Percentiles rank a stretch among this genome's conserved stretches.
Conservation (phyloP, 2,113 vertebrate genomes). For the Phrynocephalus versicolor region DNA sequence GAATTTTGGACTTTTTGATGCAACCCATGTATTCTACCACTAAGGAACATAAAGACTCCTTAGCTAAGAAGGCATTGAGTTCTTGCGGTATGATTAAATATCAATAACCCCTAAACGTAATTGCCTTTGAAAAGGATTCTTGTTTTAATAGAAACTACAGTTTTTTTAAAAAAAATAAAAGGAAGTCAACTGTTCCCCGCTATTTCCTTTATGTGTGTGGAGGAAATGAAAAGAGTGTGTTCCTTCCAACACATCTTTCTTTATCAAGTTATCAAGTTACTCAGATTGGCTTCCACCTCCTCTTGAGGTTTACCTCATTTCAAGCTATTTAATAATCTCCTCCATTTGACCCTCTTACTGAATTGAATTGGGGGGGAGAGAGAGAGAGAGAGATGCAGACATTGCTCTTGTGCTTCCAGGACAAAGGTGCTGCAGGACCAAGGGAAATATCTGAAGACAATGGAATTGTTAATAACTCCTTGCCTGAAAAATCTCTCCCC, state of each 20-base stretch:
- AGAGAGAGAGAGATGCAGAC: too few species aligned
- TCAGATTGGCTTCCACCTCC: neutral
- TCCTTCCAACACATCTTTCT: too few species aligned
- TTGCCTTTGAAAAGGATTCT: neutral
- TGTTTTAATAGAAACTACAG: neutral
- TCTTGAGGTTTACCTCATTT: neutral
- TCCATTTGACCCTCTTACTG: neutral
- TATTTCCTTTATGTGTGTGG: conserved; percentile 1
- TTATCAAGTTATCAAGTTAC: conserved; percentile 1
- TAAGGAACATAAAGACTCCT: neutral
- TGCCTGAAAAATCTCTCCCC: too few species aligned
- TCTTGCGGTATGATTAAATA: neutral
- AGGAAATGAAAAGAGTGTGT: neutral
- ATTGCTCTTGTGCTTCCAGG: too few species aligned
- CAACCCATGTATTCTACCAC: neutral
- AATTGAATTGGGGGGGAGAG: too few species aligned
- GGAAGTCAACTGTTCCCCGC: neutral
- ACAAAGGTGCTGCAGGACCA: too few species aligned
- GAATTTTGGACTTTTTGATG: neutral
- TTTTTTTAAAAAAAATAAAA: neutral
- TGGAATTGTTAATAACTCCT: too few species aligned
- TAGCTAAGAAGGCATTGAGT: neutral
- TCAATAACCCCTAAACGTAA: neutral
- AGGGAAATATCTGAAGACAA: too few species aligned
- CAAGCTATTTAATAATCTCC: neutral